Percentiles rank a stretch among this genome's conserved stretches.
Conservation (phyloP, 2,888 invertebrate genomes). For the Melinopterus prodromus region DNA sequence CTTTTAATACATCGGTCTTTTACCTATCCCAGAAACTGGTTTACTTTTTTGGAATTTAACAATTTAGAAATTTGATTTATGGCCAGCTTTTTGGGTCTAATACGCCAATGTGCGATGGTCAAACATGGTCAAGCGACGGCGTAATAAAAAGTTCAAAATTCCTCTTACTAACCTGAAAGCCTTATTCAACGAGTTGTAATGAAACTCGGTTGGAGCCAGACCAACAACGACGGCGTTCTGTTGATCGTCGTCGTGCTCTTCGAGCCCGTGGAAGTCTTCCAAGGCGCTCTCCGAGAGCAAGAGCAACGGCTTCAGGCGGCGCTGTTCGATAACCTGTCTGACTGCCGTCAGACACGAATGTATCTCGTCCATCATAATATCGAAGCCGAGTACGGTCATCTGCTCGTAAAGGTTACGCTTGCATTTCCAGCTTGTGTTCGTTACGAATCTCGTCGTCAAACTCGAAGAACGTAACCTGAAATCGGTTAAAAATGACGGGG, state of each 20-base stretch:
- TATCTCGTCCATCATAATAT: slow-evolving; percentile 72
- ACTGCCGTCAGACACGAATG: slow-evolving; percentile 81
- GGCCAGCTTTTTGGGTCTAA: too few species aligned
- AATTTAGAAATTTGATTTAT: too few species aligned
- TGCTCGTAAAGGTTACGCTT: slow-evolving; percentile 68
- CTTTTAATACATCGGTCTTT: too few species aligned
- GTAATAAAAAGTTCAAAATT: too few species aligned
- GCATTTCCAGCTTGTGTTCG: slow-evolving; percentile 88
- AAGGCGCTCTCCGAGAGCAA: slow-evolving; percentile 76
- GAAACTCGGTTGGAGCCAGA: slow-evolving; percentile 78
- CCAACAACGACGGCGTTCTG: slow-evolving; percentile 81
- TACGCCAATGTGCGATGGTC: too few species aligned
- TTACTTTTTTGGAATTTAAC: too few species aligned
- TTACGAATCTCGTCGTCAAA: slow-evolving; percentile 77
- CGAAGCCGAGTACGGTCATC: slow-evolving; percentile 72
- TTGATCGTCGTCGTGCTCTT: slow-evolving; percentile 51
- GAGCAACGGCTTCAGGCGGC: slow-evolving; percentile 73
- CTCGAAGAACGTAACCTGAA: slow-evolving; percentile 66
- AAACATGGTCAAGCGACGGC: too few species aligned
- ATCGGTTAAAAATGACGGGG: too few species aligned
- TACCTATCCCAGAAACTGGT: too few species aligned
- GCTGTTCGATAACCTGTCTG: slow-evolving; percentile 64
- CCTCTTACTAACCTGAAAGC: too few species aligned
- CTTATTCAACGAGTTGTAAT: slow-evolving; percentile 74
- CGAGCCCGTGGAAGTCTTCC: slow-evolving; percentile 75